These are phyloP conservation scores for Anticlea derivata DNA, from an alignment of 2,888 invertebrate genomes.

Conservation along the genomic window DNA sequence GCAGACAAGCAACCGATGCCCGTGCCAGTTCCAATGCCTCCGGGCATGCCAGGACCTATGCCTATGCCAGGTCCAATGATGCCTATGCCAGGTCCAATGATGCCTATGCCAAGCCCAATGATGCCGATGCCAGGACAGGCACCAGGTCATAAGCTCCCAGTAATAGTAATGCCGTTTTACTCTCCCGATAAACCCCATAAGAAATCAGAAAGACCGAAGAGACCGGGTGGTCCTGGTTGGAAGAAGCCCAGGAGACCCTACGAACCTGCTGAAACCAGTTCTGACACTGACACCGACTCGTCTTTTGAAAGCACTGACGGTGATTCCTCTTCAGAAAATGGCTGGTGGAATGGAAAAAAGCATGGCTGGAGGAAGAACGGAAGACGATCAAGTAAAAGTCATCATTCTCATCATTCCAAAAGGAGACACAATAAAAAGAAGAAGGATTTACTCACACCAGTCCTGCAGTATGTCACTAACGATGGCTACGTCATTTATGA, in stretches of 20 bases:
- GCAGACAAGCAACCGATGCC: conserved; percentile 44
- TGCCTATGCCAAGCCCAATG: conserved; percentile 33
- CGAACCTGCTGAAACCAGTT: conserved; percentile 8
- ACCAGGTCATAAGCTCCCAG: conserved; percentile 62
- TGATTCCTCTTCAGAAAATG: conserved; percentile 42
- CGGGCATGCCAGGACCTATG: conserved; percentile 35
- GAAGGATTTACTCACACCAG: conserved; percentile 58
- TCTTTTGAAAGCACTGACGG: conserved; percentile 43
- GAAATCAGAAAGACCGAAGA: conserved; percentile 29
- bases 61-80: conserved; percentile 33
- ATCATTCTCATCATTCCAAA: conserved; percentile 36
- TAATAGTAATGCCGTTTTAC: conserved; percentile 77
- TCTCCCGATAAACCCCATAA: conserved; percentile 61
- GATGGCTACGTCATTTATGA: conserved; percentile 76
- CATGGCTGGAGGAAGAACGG: conserved; percentile 37
- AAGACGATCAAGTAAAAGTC: conserved; percentile 34
- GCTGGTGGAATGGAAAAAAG: conserved; percentile 49
- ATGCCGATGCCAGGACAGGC: conserved; percentile 45
- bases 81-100: conserved; percentile 36
- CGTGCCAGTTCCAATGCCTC: conserved; percentile 36
- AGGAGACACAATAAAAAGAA: conserved; percentile 41
- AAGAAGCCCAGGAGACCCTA: conserved; percentile 17
- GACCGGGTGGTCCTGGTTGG: conserved; percentile 1
- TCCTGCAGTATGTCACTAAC: conserved; percentile 73
- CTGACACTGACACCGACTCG: conserved; percentile 40